Conservation (phyloP, 2,797 vertebrate genomes). For the Chaetophractus vellerosus region DNA sequence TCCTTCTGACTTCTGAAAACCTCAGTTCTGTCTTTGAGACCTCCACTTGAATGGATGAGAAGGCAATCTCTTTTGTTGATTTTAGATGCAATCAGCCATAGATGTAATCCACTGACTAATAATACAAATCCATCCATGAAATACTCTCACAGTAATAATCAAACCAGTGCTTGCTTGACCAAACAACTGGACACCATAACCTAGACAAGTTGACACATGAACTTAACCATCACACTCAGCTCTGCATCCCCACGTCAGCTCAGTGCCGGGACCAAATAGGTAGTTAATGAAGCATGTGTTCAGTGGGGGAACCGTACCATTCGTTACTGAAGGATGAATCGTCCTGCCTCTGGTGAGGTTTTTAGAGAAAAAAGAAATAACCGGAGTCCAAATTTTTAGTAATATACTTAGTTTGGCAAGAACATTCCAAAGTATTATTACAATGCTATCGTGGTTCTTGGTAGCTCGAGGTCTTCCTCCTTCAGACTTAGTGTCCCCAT, state of each 20-base stretch:
- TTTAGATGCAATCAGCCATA: no score
- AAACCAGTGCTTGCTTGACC: no score
- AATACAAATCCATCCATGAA: no score
- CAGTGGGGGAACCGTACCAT: neutral
- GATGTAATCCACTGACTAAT: no score
- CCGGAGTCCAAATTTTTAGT: neutral
- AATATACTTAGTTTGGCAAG: neutral
- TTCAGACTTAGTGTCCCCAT: neutral
- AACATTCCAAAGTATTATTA: neutral
- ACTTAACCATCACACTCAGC: no score
- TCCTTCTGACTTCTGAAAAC: no score
- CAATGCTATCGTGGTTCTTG: neutral
- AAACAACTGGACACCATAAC: no score
- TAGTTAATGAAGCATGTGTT: neutral
- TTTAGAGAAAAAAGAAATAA: neutral
- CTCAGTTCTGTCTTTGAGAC: no score
- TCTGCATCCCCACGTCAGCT: neutral
- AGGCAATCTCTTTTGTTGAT: no score
- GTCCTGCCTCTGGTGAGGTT: neutral
- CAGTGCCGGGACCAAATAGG: neutral
- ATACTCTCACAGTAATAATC: no score
- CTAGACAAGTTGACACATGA: no score
- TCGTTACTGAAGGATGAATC: rapidly evolving
- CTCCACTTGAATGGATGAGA: no score
- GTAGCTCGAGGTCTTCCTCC: neutral